A percentile compares a stretch with the other conserved stretches of the same genome.
These are phyloP conservation scores for Gopherus evgoodei DNA, from an alignment of 2,113 vertebrate genomes.

Conservation along the genomic window DNA sequence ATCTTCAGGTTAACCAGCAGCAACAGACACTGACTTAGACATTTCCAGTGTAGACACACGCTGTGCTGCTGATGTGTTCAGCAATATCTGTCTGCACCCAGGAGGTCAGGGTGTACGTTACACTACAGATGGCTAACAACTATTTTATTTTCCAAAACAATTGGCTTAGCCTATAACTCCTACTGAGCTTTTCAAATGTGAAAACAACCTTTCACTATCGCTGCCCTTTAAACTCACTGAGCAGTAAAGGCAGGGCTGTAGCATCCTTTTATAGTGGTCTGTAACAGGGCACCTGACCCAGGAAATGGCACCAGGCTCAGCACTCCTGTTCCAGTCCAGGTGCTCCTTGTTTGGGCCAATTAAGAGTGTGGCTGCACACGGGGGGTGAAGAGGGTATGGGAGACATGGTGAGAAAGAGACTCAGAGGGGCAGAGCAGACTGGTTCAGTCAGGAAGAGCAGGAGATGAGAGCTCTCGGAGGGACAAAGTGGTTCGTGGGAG, in stretches of 20 bases:
- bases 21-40: background rate
- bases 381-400: fast-evolving
- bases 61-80: background rate
- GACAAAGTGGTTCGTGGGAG: background rate
- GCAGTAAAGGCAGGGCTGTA: background rate
- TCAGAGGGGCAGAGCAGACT: too few species aligned
- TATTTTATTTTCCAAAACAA: constrained; percentile 22
- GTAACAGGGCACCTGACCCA: too few species aligned
- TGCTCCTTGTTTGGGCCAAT: background rate
- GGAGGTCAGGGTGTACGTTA: background rate
- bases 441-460: background rate
- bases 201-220: background rate
- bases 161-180: background rate
- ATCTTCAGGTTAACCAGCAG: background rate
- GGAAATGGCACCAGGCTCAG: background rate
- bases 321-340: background rate
- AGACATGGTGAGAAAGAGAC: background rate
- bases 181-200: background rate
- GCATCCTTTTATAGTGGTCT: background rate
- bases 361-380: background rate
- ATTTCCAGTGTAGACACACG: background rate
- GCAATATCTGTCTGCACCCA: background rate
- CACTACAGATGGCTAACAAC: background rate
- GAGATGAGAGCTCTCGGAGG: background rate
- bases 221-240: background rate